Base-by-base conservation (phyloP, 2,888 invertebrate genomes). In the Eledone cirrhosa region DNA sequence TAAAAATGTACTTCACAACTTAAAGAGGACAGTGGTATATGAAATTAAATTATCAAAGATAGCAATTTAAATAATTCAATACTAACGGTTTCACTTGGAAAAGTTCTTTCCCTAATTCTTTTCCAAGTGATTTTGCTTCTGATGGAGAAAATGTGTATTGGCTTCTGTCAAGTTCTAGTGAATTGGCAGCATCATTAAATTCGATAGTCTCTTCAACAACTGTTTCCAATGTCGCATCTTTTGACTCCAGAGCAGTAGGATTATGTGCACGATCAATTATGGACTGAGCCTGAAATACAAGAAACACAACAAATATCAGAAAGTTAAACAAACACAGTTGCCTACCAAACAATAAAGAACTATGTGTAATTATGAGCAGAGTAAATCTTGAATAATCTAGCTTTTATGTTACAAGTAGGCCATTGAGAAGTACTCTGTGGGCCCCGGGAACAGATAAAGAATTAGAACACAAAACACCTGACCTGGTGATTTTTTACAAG, bases 211-310 rank as follows among this genome's bases (percentile, higher is more conserved):
- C 88, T 78, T 88, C 88, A 19, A 84, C 82, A 14, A 87, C 88
- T 31, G 89, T 81, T 48, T 86, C 86, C 94, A 80, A 95, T 47
- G 76, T 93, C 33, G 94, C 93, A 91, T 95, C 95, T 83, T 93
- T 48, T 53, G 78, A 47, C 27, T 48, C 76, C 76, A 76, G 29
- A 14, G 41, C 19, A 48, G 48, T 79, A 16, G 81, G 78, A 5
- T 78, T 78, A 76, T 96, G 96, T 90, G 95, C 95, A 89, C 95
- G 95, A 91, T 97, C 97, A 82, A 97, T 95, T 87, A 97, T 97
- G 78, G 96, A 94, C 93, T 97, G 97, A 78, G 97, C 96, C 97
- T 97, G 86, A 77, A 76, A 69, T 11, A 77, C 3, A 0, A 79
- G 5, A 24, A 67, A 7, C 5, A 22, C 3, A 48, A 75, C 8